Conservation (phyloP, 2,888 invertebrate genomes). For the Cantharis lateralis region DNA sequence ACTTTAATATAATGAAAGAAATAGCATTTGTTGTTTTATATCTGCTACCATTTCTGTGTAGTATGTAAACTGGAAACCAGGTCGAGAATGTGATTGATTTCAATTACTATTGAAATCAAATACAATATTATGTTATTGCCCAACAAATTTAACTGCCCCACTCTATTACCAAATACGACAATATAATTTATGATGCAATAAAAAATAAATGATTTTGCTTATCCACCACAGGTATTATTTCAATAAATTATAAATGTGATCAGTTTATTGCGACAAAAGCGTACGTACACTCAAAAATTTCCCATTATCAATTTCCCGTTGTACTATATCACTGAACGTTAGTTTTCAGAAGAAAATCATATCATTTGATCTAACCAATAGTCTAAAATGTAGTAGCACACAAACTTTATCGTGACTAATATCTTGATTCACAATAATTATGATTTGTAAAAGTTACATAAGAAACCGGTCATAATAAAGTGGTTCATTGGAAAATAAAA, state of each 20-base stretch:
- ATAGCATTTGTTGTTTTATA: background rate
- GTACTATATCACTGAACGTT: background rate
- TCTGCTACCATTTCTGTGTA: background rate
- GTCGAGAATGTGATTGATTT: conserved; percentile 3
- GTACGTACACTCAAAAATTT: background rate
- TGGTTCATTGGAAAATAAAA: background rate
- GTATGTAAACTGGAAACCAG: background rate
- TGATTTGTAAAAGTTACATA: background rate
- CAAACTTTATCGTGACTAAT: background rate
- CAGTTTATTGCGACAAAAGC: background rate
- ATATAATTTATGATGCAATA: conserved; percentile 15
- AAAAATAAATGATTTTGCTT: conserved; percentile 10
- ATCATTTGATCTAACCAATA: background rate
- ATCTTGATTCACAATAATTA: background rate
- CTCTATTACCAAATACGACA: conserved; percentile 10
- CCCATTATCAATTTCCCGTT: background rate
- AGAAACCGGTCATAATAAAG: background rate
- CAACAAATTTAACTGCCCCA: conserved; percentile 9
- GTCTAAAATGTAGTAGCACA: background rate
- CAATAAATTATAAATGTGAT: background rate
- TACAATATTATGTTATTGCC: conserved; percentile 1
- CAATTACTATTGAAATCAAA: conserved; percentile 6
- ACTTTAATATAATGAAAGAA: background rate
- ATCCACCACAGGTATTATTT: conserved; percentile 3
- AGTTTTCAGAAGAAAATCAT: background rate